Evolutionary conservation across 2,797 vertebrate species (phyloP).

Genomic region (Melopsittacus undulatus): DNA sequence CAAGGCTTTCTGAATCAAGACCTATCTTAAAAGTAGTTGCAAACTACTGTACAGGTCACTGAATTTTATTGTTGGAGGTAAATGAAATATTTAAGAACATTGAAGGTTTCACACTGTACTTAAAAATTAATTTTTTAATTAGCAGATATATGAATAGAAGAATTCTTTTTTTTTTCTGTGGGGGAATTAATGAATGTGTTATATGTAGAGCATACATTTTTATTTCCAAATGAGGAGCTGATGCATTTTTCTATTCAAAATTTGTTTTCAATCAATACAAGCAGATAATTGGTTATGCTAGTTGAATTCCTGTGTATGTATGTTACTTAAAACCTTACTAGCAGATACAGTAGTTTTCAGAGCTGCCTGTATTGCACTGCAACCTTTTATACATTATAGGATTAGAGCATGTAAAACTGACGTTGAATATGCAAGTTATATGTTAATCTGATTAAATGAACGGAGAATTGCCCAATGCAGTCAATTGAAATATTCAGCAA

Average conservation of each 20-base stretch:
- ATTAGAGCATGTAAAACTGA: conserved; percentile 13
- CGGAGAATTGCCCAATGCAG: conserved; percentile 45
- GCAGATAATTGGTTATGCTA: not conserved
- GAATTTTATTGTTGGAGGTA: not conserved
- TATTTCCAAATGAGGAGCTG: not conserved
- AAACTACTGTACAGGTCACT: not conserved
- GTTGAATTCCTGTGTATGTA: not conserved
- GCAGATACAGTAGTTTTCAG: not conserved
- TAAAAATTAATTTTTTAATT: conserved; percentile 44
- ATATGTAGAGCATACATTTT: not conserved
- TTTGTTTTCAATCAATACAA: not conserved
- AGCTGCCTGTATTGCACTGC: not conserved
- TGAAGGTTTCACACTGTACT: not conserved
- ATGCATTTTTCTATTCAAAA: conserved; percentile 5
- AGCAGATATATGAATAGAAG: not conserved
- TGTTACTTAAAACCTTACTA: not conserved
- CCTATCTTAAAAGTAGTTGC: not conserved
- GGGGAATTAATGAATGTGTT: not conserved
- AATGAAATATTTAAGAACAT: not conserved
- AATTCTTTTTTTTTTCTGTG: not conserved
- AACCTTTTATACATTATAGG: conserved; percentile 2
- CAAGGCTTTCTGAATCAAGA: not conserved
- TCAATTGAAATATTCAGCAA: conserved; percentile 60
- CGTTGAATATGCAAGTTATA: conserved; percentile 59
- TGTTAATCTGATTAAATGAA: conserved; percentile 64